Evolutionary conservation across 2,797 vertebrate genomes (phyloP), one percentile per base, ranked within the genome.

Genomic region (Syngnathus rostellatus): DNA sequence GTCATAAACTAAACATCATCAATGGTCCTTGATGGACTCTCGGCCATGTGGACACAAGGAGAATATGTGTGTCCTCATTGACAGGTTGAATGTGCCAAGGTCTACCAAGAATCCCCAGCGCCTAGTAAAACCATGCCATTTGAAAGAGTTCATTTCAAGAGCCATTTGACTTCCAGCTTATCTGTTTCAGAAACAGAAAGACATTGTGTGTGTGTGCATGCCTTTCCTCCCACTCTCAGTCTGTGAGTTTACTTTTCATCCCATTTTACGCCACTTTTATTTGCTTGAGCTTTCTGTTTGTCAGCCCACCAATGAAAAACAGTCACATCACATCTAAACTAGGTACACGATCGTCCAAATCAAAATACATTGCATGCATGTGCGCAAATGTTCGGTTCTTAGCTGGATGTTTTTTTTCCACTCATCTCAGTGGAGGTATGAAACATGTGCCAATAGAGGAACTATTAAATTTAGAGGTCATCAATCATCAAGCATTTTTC

Each of bases 231-330:
- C 65, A 65, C 71, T 82, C 69, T 76, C 74, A 75, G 63, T 57
- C 65, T 51, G 45, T 39, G 17, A 78, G 72, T 77, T 85, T 71
- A 19, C 65, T 70, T 74, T 76, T 77, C 71, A 76, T 71, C 65
- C 48, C 51, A 38, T 72, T 68, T 51, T 64, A 51, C 46, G 9
- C 46, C 64, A 72, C 77, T 81, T 78, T 77, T 58, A 79, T 74
- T 72, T 72, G 70, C 77, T 79, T 86, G 87, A 79, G 81, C 88
- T 63, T 71, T 73, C 69, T 67, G 40, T 19, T 21, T 76, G 69
- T 73, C 82, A 70, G 84, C 83, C 70, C 79, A 76, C 40, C 39
- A 43, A 5, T 5, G 11, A 23, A 62, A 21, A 43, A 23, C 21
- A 60, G 23, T 45, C 60, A 72, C 79, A 83, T 89, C 83, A 86